phyloP scores from a whole-genome alignment of 2,888 invertebrate species.

The Euphydryas editha region DNA sequence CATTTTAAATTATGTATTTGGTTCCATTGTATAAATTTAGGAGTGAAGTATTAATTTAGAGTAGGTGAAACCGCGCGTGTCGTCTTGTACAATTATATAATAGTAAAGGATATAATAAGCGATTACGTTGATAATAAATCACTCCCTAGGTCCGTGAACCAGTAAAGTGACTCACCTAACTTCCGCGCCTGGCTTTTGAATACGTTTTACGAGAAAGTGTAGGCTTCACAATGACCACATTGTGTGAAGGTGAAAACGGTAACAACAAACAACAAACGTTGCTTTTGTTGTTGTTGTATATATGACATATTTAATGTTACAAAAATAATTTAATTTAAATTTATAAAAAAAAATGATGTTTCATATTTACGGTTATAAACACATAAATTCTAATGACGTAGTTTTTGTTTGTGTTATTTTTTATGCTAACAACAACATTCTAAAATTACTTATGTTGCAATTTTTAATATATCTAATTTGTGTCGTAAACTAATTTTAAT shows the following conservation, averaged over 20 bases:
- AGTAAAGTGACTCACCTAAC: conserved; percentile 37
- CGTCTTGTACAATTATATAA: neutral
- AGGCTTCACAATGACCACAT: conserved; percentile 25
- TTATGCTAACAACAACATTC: too few species aligned
- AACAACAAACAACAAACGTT: neutral
- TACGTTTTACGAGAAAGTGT: conserved; percentile 28
- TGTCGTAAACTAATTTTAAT: too few species aligned
- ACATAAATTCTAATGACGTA: too few species aligned
- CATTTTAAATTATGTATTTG: too few species aligned
- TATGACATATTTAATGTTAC: neutral
- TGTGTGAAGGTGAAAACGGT: conserved; percentile 17
- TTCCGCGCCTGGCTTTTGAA: conserved; percentile 36
- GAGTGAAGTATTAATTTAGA: too few species aligned
- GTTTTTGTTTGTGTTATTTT: too few species aligned
- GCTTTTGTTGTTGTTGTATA: neutral
- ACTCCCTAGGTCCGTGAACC: conserved; percentile 32
- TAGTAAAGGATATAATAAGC: conserved; percentile 5
- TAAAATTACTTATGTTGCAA: too few species aligned
- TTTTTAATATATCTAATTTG: too few species aligned
- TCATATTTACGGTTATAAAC: neutral
- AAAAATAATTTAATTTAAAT: too few species aligned
- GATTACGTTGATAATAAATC: conserved; percentile 14
- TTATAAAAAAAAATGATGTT: too few species aligned
- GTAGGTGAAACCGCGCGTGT: too few species aligned
- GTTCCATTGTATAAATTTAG: too few species aligned